phyloP scores from a whole-genome alignment of 2,113 vertebrate species.

The Pungitius pungitius region DNA sequence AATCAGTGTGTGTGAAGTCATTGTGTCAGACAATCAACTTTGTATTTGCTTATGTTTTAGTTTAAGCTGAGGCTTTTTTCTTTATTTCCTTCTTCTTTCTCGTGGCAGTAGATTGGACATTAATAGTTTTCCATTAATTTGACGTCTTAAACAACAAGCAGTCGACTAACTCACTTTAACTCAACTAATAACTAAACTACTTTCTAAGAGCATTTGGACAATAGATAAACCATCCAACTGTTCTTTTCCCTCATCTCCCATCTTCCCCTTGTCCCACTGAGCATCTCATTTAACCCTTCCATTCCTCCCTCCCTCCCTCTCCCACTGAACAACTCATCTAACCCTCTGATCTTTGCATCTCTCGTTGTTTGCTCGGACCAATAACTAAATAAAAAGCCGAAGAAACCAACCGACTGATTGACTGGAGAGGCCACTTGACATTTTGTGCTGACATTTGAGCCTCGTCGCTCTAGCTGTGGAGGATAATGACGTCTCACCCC shows the following conservation, averaged over 20 bases:
- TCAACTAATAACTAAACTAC: too few relatives aligned
- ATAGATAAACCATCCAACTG: too few relatives aligned
- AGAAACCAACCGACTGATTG: conserved; percentile 12
- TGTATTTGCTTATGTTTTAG: too few relatives aligned
- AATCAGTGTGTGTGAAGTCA: too few relatives aligned
- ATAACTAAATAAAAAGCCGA: conserved; percentile 46
- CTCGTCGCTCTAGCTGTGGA: conserved; percentile 77
- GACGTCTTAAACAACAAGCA: too few relatives aligned
- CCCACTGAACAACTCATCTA: conserved; percentile 8
- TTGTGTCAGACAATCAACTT: too few relatives aligned
- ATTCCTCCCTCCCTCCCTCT: neutral
- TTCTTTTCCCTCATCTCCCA: neutral
- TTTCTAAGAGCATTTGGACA: too few relatives aligned
- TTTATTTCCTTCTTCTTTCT: too few relatives aligned
- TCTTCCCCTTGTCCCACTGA: neutral
- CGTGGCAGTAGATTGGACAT: too few relatives aligned
- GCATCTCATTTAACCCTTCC: conserved; percentile 17
- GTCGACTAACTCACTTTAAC: too few relatives aligned
- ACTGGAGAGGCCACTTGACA: conserved; percentile 82
- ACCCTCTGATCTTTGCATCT: conserved; percentile 2
- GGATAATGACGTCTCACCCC: conserved; percentile 84
- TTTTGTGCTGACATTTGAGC: conserved; percentile 85
- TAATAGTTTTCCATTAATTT: too few relatives aligned
- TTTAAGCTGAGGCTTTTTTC: too few relatives aligned
- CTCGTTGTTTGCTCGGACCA: conserved; percentile 24